Conservation (phyloP, 30 jellyfish, hydroid and myxozoan species). For the Turritopsis rubra region DNA sequence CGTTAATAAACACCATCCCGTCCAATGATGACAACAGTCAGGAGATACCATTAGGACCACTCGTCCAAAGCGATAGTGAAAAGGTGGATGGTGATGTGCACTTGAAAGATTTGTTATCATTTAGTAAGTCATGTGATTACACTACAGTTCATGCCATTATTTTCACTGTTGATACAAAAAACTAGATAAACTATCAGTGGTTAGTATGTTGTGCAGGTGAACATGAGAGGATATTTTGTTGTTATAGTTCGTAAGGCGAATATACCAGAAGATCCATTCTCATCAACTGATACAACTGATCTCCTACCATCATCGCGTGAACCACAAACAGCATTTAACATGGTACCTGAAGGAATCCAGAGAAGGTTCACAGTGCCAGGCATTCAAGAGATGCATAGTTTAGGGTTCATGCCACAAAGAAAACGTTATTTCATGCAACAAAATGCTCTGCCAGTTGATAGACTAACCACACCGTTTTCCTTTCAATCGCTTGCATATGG, state of each 20-base stretch:
- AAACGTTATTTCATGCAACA: not conserved
- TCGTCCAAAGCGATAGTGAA: slow-evolving; percentile 11
- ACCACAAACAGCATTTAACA: not conserved
- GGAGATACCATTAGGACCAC: slow-evolving; percentile 32
- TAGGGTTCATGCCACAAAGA: not conserved
- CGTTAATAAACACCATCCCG: not conserved
- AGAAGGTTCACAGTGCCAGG: not conserved
- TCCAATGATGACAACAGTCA: slow-evolving; percentile 8
- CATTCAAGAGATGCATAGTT: not conserved
- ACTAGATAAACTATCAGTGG: too few relatives aligned
- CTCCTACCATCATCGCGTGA: not conserved
- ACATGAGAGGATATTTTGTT: too few relatives aligned
- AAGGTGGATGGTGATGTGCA: slow-evolving; percentile 25
- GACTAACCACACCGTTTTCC: not conserved
- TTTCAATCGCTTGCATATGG: not conserved
- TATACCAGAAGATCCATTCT: slow-evolving; percentile 30
- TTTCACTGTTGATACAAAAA: too few relatives aligned
- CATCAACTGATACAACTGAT: not conserved
- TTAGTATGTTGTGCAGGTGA: too few relatives aligned
- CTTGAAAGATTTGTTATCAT: slow-evolving; percentile 23
- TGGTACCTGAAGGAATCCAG: not conserved
- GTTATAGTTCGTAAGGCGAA: slow-evolving; percentile 33
- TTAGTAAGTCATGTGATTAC: slow-evolving; percentile 12
- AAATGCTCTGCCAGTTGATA: not conserved
- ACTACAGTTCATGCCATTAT: not conserved